Conservation (phyloP, 2,797 vertebrate genomes). For the Gallinago stenura region DNA sequence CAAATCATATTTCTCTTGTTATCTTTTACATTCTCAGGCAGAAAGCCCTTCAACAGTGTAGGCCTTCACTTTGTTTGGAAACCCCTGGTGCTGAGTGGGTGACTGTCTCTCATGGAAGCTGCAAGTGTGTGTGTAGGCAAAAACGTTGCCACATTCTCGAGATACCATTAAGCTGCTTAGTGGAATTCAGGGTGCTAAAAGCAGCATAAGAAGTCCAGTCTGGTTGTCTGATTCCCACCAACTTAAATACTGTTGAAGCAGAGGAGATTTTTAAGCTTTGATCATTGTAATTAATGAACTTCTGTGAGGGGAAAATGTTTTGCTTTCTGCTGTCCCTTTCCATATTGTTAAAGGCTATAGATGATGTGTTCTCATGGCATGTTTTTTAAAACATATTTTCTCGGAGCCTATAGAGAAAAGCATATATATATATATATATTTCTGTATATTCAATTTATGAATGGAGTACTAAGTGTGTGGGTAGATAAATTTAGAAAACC, state of each 20-base stretch:
- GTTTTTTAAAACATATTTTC: background rate
- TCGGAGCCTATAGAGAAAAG: background rate
- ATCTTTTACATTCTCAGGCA: background rate
- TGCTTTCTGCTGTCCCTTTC: background rate
- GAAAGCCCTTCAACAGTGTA: background rate
- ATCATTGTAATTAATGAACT: background rate
- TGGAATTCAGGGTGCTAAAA: background rate
- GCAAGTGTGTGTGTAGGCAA: fast-evolving
- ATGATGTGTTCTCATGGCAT: background rate
- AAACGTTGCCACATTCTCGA: fast-evolving
- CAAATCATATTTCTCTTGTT: background rate
- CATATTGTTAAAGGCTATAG: background rate
- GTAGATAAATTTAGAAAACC: background rate
- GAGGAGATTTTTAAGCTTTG: background rate
- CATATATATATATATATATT: background rate
- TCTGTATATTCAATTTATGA: fast-evolving
- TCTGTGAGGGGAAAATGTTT: background rate
- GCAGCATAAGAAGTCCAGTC: background rate
- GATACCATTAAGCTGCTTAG: background rate
- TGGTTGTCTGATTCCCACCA: background rate
- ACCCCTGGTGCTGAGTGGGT: background rate
- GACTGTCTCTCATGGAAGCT: background rate
- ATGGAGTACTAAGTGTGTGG: background rate
- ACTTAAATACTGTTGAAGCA: background rate
- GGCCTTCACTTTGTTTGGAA: background rate